Base-by-base conservation (phyloP, 1,140 invertebrate genomes). In the Cardiocondyla obscurior region DNA sequence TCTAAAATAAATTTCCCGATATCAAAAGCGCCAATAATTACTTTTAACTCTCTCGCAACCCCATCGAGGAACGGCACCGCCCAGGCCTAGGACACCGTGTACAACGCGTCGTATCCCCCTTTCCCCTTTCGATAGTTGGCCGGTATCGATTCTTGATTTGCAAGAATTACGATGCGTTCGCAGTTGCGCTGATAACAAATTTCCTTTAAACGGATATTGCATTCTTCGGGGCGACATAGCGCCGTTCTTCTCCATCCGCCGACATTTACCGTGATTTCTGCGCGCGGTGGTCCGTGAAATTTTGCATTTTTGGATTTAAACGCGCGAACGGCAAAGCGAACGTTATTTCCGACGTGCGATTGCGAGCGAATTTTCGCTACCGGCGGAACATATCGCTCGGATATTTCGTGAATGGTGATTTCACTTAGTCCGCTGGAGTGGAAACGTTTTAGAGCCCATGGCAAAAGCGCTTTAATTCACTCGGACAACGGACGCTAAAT, bases 171-270 rank as follows among this genome's bases (percentile, higher is more conserved):
- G 72, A 53, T 42, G 72, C 58, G 28, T 64, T 83, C 81, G 30
- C 46, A 83, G 46, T 76, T 62, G 67, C 69, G 55, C 73, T 62
- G 81, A 77, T 83, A 83, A 65, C 81, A 82, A 82, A 82, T 82
- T 82, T 82, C 81, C 81, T 82, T 77, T 82, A 76, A 81, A 82
- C 81, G 81, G 81, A 82, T 82, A 82, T 82, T 82, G 81, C 81
- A 82, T 82, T 82, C 72, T 82, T 82, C 70, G 33, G 2, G 30
- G 60, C 42, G 70, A 39, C 42, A 74, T 53, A 79, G 70, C 12
- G 22, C 33, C 42, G 67, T 82, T 82, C 81, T 82, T 82, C 60
- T 82, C 44, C 42, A 12, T 58, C 55, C 58, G 70, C 14, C 36
- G 39, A 33, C 74, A 55, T 69, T 69, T 53, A 79, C 62, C 62